Conservation (phyloP, 2,797 vertebrate species). For the Pristis pectinata region DNA sequence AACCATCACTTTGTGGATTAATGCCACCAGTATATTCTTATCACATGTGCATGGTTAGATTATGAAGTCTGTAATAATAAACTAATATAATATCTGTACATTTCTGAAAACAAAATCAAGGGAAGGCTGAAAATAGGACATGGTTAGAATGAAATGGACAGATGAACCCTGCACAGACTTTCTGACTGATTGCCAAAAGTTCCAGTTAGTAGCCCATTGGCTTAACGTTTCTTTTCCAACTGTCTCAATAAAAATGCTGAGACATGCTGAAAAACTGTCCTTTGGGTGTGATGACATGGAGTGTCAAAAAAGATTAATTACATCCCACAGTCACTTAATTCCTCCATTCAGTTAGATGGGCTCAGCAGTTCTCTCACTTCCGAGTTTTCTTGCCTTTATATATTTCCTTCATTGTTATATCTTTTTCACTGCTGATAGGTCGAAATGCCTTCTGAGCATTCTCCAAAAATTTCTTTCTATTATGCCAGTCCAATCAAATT, state of each 20-base stretch:
- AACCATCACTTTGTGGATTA: not conserved
- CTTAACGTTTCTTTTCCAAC: not conserved
- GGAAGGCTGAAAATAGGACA: not conserved
- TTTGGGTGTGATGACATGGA: not conserved
- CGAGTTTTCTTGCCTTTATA: not conserved
- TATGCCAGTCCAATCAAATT: too few relatives aligned
- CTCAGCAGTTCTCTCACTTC: not conserved
- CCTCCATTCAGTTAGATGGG: too few relatives aligned
- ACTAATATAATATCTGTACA: not conserved
- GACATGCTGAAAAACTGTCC: not conserved
- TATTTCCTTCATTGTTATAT: not conserved
- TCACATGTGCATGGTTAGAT: not conserved
- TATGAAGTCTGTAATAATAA: not conserved
- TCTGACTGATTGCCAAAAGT: not conserved
- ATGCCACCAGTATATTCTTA: not conserved
- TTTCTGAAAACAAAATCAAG: not conserved
- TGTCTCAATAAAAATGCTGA: not conserved
- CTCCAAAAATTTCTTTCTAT: not conserved
- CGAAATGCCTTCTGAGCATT: not conserved
- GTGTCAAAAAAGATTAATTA: not conserved
- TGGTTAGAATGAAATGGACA: not conserved
- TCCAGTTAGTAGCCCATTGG: not conserved
- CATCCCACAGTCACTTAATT: not conserved
- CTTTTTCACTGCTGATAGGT: too few relatives aligned
- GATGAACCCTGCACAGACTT: not conserved